Evolutionary conservation across 2,888 invertebrate species (phyloP).

Genomic region (Lordiphosa andalusiaca): DNA sequence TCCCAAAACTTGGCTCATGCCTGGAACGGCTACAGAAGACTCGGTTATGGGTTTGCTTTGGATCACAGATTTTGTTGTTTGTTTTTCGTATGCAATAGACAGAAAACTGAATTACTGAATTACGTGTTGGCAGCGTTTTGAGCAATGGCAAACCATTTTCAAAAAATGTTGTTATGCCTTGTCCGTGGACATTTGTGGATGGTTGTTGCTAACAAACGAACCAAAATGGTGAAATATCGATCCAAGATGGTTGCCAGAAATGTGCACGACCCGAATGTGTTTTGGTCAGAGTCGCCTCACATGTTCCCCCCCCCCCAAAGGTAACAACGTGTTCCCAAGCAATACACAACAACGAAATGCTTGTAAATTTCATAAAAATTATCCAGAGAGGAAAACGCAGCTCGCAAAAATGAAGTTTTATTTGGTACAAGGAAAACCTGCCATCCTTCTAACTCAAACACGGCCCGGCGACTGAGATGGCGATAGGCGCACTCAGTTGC

Average conservation of each 20-base stretch:
- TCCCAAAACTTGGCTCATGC: too few species aligned
- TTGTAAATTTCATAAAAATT: constrained; percentile 30
- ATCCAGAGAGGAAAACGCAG: constrained; percentile 21
- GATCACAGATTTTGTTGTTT: too few species aligned
- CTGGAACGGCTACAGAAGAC: too few species aligned
- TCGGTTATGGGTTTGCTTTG: too few species aligned
- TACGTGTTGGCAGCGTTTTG: not conserved
- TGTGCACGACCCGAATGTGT: constrained; percentile 16
- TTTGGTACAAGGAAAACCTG: constrained; percentile 46
- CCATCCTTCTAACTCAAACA: constrained; percentile 52
- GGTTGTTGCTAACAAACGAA: constrained; percentile 8
- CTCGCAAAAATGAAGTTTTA: constrained; percentile 8
- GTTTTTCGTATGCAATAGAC: too few species aligned
- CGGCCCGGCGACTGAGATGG: not conserved
- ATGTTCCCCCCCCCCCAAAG: constrained; percentile 50
- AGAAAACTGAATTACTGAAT: not conserved
- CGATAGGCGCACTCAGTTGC: constrained; percentile 28
- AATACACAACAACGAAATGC: constrained; percentile 34
- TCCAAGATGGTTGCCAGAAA: constrained; percentile 46
- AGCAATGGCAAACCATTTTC: constrained; percentile 22
- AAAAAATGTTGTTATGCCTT: constrained; percentile 43
- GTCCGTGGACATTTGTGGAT: constrained; percentile 28
- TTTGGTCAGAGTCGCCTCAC: constrained; percentile 11
- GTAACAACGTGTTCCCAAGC: constrained; percentile 47
- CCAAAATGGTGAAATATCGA: constrained; percentile 40